Evolutionary conservation across 1,140 invertebrate genomes (phyloP).

Genomic region (Cyphomyrmex costatus): DNA sequence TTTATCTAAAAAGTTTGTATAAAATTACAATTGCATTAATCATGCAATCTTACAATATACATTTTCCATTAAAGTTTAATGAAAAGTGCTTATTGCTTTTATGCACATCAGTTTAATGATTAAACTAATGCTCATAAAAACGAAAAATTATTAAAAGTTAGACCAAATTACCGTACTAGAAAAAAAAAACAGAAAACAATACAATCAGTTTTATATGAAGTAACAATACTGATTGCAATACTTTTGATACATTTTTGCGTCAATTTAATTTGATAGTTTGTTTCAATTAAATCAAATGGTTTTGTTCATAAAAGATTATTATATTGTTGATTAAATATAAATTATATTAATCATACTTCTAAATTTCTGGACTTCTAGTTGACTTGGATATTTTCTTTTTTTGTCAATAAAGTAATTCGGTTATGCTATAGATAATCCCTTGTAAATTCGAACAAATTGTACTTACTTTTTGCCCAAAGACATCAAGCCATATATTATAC

Average conservation of each 20-base stretch:
- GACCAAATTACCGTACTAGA: neutral
- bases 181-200: neutral
- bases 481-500: slow-evolving; percentile 97
- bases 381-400: neutral
- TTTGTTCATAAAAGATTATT: neutral
- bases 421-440: neutral
- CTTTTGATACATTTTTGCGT: slow-evolving; percentile 5
- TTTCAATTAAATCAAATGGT: neutral
- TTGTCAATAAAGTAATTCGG: neutral
- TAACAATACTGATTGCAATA: neutral
- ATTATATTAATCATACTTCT: neutral
- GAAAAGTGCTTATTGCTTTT: too few relatives aligned
- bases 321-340: neutral
- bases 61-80: neutral
- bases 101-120: too few relatives aligned
- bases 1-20: neutral
- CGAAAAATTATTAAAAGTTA: neutral
- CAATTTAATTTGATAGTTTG: slow-evolving; percentile 10
- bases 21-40: neutral
- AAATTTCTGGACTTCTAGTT: slow-evolving; percentile 14
- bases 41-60: neutral
- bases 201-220: neutral
- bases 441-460: neutral
- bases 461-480: slow-evolving; percentile 93
- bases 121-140: neutral